Evolutionary conservation across 2,797 vertebrate genomes (phyloP).

Genomic region (Hydrocynus forskahlii): DNA sequence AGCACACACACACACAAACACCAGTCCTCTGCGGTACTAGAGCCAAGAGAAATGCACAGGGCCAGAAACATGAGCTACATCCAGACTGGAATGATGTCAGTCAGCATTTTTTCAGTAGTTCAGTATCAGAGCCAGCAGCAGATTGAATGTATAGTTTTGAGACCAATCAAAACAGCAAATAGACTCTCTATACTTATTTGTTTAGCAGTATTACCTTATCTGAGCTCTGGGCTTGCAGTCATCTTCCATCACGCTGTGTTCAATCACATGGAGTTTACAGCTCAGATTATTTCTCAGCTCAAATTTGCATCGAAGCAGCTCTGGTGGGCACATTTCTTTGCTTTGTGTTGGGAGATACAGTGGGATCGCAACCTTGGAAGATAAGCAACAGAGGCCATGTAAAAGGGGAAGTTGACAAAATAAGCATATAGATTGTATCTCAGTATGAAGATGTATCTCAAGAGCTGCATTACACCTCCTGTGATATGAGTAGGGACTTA

Average conservation of each 20-base stretch:
- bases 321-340: not conserved
- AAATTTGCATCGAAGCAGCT: not conserved
- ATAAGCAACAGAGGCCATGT: slow-evolving; percentile 13
- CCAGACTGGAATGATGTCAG: no score
- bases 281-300: not conserved
- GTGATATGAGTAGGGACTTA: slow-evolving; percentile 22
- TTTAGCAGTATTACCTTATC: not conserved
- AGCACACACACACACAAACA: not conserved
- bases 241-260: not conserved
- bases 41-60: not conserved
- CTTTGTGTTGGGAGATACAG: slow-evolving; percentile 1
- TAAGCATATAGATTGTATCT: slow-evolving; percentile 38
- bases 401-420: slow-evolving; percentile 38
- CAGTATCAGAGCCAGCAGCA: not conserved
- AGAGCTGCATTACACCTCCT: slow-evolving; percentile 23
- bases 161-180: not conserved
- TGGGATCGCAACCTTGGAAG: slow-evolving; percentile 5
- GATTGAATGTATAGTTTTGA: not conserved
- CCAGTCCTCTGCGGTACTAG: not conserved
- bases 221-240: not conserved
- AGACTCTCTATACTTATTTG: not conserved
- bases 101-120: not conserved
- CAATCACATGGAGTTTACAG: not conserved
- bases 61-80: not conserved
- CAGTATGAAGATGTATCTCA: slow-evolving; percentile 27